Conservation (phyloP, 2,888 invertebrate species). For the Xestoiulus laeticollis region DNA sequence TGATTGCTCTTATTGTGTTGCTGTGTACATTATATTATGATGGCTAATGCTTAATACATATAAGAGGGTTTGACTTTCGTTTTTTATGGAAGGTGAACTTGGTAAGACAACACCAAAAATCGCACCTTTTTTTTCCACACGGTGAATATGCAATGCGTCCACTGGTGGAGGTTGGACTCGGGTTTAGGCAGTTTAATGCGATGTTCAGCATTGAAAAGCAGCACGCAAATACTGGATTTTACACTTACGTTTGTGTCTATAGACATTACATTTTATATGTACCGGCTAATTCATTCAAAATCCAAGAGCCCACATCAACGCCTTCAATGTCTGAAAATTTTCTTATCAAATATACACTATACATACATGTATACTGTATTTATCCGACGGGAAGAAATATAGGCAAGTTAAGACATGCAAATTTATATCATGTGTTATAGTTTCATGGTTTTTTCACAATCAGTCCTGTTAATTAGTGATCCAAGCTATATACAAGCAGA, state of each 20-base stretch:
- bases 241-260: background rate
- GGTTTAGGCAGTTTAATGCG: background rate
- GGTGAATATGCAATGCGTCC: constrained; percentile 4
- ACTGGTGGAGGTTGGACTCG: constrained; percentile 1
- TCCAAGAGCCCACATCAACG: background rate
- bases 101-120: constrained; percentile 22
- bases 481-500: too few species aligned
- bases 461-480: too few species aligned
- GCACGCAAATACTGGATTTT: constrained; percentile 15
- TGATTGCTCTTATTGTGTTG: constrained; percentile 17
- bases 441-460: too few species aligned
- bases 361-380: too few species aligned
- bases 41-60: constrained; percentile 30
- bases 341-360: background rate
- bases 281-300: background rate
- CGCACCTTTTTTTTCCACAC: background rate
- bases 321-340: background rate
- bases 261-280: background rate
- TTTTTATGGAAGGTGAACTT: constrained; percentile 15
- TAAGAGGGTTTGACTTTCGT: constrained; percentile 14
- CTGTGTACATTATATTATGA: constrained; percentile 30
- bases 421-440: too few species aligned
- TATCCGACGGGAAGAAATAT: too few species aligned
- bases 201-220: background rate
- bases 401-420: too few species aligned